phyloP scores from a whole-genome alignment of 2,888 invertebrate genomes.

The Phrixothrix hirtus region DNA sequence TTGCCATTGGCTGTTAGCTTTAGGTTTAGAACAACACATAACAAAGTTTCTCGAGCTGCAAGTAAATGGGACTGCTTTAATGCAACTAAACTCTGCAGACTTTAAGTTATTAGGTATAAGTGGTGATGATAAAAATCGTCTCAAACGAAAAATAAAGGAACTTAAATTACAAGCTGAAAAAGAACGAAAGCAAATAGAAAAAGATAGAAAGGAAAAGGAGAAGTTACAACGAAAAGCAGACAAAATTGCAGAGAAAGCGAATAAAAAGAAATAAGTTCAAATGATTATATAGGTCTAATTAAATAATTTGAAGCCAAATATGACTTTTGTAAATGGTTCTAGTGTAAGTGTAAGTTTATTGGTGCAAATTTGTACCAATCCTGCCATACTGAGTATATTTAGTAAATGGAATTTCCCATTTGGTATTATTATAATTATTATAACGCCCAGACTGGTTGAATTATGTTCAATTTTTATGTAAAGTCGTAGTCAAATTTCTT shows the following conservation, averaged over 20 bases:
- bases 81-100: slow-evolving; percentile 88
- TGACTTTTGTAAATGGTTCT: slow-evolving; percentile 30
- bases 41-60: slow-evolving; percentile 86
- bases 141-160: slow-evolving; percentile 86
- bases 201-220: slow-evolving; percentile 81
- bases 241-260: slow-evolving; percentile 53
- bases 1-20: slow-evolving; percentile 84
- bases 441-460: slow-evolving; percentile 16
- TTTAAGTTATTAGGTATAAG: slow-evolving; percentile 83
- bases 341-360: slow-evolving; percentile 28
- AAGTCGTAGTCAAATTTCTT: slow-evolving; percentile 15
- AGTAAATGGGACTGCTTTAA: slow-evolving; percentile 83
- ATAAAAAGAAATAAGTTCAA: slow-evolving; percentile 64
- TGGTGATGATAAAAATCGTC: slow-evolving; percentile 78
- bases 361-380: slow-evolving; percentile 35
- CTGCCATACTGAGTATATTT: slow-evolving; percentile 43
- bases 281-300: slow-evolving; percentile 24
- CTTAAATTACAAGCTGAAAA: slow-evolving; percentile 74
- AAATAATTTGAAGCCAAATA: slow-evolving; percentile 28
- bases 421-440: slow-evolving; percentile 7
- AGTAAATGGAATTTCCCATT: slow-evolving; percentile 18
- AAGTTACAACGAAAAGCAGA: slow-evolving; percentile 86
- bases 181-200: slow-evolving; percentile 77
- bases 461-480: background rate
- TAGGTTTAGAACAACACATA: slow-evolving; percentile 86